phyloP scores from a whole-genome alignment of 2,113 vertebrate genomes.

The Gymnarchus niloticus region DNA sequence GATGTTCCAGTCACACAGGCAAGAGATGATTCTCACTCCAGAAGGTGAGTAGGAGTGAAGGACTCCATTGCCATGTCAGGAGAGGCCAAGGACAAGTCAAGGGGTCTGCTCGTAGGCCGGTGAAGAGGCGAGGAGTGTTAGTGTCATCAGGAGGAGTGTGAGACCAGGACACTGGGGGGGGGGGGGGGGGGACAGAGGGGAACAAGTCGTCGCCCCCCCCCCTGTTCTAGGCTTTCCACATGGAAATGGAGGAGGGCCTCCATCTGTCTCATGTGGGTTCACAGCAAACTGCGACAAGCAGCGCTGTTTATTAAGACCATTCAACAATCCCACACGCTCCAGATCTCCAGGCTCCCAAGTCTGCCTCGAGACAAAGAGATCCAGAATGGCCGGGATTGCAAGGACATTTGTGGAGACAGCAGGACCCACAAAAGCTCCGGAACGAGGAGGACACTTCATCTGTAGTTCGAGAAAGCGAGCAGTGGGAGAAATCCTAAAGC shows the following conservation, averaged over 20 bases:
- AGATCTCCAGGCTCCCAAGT: neutral
- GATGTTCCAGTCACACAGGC: neutral
- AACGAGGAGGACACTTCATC: neutral
- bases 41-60: constrained; percentile 16
- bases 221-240: neutral
- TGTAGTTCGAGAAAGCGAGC: neutral
- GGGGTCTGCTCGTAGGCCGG: neutral
- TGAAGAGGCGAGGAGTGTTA: neutral
- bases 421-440: neutral
- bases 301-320: constrained; percentile 12
- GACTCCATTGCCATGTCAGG: neutral
- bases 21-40: constrained; percentile 8
- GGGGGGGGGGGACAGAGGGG: neutral
- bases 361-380: neutral
- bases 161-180: neutral
- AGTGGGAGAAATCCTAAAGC: neutral
- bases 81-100: constrained; percentile 4
- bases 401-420: too few species aligned
- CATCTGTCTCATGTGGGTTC: neutral
- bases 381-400: neutral
- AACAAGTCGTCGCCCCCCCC: neutral
- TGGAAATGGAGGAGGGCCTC: neutral
- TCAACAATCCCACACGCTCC: neutral
- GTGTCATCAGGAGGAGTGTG: constrained; percentile 2
- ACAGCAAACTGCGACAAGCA: too few species aligned